These are phyloP conservation scores for Drosophila rhopaloa DNA, from an alignment of 1,140 invertebrate species.

Conservation along the genomic window DNA sequence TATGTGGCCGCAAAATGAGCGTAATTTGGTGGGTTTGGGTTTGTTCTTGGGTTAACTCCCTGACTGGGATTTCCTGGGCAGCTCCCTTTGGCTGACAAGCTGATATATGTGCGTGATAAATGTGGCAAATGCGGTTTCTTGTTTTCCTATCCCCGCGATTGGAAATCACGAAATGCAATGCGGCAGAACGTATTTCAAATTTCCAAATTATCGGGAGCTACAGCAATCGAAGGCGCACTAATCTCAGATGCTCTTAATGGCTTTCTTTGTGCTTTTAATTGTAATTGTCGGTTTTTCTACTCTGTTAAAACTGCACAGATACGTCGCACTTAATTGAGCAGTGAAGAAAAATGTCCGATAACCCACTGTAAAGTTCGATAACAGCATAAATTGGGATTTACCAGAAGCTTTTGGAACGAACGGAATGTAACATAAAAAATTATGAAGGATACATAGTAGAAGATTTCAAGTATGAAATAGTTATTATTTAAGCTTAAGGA, in stretches of 20 bases:
- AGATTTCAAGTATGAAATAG: no score
- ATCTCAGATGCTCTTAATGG: constrained; percentile 29
- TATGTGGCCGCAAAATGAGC: constrained; percentile 74
- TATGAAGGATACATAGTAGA: no score
- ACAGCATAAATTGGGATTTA: neutral
- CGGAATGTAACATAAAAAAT: no score
- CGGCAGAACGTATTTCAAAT: constrained; percentile 26
- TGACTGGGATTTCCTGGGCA: constrained; percentile 19
- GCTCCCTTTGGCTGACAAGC: constrained; percentile 72
- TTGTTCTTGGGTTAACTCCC: constrained; percentile 3
- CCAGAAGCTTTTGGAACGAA: no score
- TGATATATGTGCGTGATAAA: constrained; percentile 81
- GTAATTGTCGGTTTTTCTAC: constrained; percentile 8
- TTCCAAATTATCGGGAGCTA: constrained; percentile 21
- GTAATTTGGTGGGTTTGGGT: constrained; percentile 73
- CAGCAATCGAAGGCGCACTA: constrained; percentile 15
- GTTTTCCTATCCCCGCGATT: constrained; percentile 42
- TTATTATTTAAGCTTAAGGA: no score
- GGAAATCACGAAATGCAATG: constrained; percentile 62
- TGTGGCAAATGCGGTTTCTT: constrained; percentile 51
- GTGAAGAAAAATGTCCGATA: constrained; percentile 4
- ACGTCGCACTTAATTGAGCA: neutral
- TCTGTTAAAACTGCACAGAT: neutral
- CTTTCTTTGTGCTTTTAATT: constrained; percentile 35
- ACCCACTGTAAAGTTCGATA: neutral